Evolutionary conservation across 2,113 vertebrate species (phyloP).

Genomic region (Cynopterus brachyotis): DNA sequence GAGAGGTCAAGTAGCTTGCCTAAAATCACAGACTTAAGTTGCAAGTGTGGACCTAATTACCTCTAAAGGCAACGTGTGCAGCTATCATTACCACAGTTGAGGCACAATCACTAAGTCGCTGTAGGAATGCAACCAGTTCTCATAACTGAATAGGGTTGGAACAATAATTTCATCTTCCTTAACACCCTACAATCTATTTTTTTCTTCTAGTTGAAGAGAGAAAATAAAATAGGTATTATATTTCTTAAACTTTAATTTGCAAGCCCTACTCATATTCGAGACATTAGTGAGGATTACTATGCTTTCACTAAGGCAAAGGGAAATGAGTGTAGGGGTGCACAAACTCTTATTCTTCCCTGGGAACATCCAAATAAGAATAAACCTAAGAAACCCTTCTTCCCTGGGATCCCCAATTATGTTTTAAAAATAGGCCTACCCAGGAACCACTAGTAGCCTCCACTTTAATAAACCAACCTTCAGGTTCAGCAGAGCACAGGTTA

Average conservation of each 20-base stretch:
- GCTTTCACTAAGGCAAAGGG: not conserved
- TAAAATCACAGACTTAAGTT: not conserved
- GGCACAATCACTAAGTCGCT: not conserved
- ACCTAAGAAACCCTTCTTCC: not conserved
- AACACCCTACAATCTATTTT: not conserved
- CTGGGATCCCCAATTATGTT: not conserved
- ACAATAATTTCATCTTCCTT: not conserved
- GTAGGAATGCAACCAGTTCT: not conserved
- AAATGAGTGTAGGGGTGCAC: not conserved
- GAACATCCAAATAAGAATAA: not conserved
- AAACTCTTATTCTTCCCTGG: not conserved
- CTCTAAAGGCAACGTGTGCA: not conserved
- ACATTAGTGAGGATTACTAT: not conserved
- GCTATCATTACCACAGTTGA: not conserved
- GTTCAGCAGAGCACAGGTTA: not conserved
- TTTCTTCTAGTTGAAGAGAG: not conserved
- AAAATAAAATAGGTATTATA: not conserved
- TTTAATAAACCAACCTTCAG: not conserved
- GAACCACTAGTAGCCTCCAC: not conserved
- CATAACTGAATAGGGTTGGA: not conserved
- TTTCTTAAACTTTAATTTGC: not conserved
- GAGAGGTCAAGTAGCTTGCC: not conserved
- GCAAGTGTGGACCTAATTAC: not conserved
- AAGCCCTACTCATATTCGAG: not conserved
- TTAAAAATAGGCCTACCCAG: not conserved